Base-by-base conservation (phyloP, 2,113 vertebrate genomes). In the Setophaga kirtlandii region DNA sequence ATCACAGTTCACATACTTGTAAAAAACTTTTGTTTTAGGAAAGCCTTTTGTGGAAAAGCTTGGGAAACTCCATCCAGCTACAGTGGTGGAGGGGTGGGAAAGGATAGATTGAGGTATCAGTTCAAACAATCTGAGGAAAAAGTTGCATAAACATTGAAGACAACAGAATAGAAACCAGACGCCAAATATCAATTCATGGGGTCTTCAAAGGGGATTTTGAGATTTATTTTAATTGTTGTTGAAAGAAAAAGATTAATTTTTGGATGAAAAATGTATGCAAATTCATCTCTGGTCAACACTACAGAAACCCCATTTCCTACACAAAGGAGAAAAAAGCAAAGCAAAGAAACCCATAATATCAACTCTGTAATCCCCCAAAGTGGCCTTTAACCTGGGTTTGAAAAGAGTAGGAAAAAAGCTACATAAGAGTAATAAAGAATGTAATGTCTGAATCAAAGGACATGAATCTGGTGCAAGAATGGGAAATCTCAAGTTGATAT, bases 161-260 rank as follows among this genome's bases (percentile, higher is more conserved):
- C 96, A 97, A 96, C 92, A 93, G 96, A 96, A 96, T 94, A 96
- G 96, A 97, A 97, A 96, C 96, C 96, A 97, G 96, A 96, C 74
- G 69, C 96, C 89, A 87, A 88, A 94, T 96, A 96, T 82, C 95
- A 90, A 81, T 96, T 92, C 62, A 71, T 10, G 18, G 49, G 25
- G 33, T 96, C 92, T 96, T 96, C 90, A 95, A 93, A 97, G 86
- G 80, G 94, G 83, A 86, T 89, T 95, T 92, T 75, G 95, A 75
- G 90, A 81, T 95, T 96, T 95, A 94, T 90, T 93, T 97, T 95
- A 96, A 96, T 94, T 96, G 69, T 81, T 28, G 88, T 64, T 94
- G 93, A 95, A 95, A 95, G 96, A 94, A 87, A 90, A 87, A 84
- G 88, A 96, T 95, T 94, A 90, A 96, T 87, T 93, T 90, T 92